A percentile compares a stretch with the other conserved stretches of the same genome.
These are phyloP conservation scores for Sus cebifrons DNA, from an alignment of 2,797 vertebrate genomes.

Conservation along the genomic window DNA sequence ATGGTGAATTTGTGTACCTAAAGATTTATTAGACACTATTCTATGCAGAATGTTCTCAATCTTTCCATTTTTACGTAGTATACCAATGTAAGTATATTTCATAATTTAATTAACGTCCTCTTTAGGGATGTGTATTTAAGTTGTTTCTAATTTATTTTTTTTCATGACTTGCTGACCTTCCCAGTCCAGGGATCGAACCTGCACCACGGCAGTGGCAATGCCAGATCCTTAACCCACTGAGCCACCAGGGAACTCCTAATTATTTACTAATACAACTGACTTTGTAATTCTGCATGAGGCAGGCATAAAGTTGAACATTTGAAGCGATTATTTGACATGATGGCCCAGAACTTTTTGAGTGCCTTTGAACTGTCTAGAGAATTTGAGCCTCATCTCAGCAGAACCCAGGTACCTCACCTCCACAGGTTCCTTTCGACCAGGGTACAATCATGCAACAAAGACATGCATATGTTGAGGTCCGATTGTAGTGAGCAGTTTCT, in stretches of 20 bases:
- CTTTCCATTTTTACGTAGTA: conserved; percentile 17
- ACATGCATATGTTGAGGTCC: neutral
- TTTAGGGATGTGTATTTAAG: neutral
- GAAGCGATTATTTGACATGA: neutral
- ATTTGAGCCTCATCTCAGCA: neutral
- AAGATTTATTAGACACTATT: conserved; percentile 2
- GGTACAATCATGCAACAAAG: neutral
- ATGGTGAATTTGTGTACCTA: conserved; percentile 17
- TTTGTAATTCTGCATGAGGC: neutral
- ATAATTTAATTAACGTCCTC: neutral
- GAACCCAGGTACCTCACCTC: neutral
- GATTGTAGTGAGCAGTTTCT: neutral
- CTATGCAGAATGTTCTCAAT: neutral
- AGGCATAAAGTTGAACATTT: neutral
- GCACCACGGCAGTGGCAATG: too few relatives aligned
- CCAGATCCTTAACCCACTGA: too few relatives aligned
- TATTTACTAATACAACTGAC: neutral
- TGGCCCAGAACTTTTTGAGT: neutral
- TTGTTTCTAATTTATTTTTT: neutral
- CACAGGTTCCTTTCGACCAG: neutral
- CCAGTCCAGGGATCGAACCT: too few relatives aligned
- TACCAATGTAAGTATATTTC: neutral
- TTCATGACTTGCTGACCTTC: too few relatives aligned
- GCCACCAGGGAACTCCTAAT: neutral
- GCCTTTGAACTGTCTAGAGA: neutral